Base-by-base conservation (phyloP, 2,113 vertebrate species). In the Albula glossodonta region DNA sequence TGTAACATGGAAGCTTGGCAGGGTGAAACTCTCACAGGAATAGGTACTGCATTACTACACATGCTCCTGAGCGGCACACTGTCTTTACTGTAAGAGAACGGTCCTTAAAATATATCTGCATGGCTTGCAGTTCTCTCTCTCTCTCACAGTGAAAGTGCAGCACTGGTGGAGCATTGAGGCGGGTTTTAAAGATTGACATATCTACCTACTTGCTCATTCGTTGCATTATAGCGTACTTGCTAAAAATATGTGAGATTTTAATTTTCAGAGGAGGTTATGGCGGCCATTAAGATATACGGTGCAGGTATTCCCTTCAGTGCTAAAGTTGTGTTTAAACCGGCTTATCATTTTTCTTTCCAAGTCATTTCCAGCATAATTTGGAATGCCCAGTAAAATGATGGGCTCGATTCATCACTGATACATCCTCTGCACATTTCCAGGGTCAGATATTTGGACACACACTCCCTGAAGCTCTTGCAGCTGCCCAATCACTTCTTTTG, bases 41-140 rank as follows among this genome's bases (percentile, higher is more conserved):
- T 74, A 31, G 70, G 70, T 74, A n/a, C 8, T 31, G 19, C 79
- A 41, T 48, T 74, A 80, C 87, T 86, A 88, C 84, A 85, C 87
- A 85, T 81, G 83, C 88, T 87, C 87, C 74, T 82, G 70, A 74
- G 70, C 70, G n/a, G 31, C 70, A 31, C 85, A 84, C 87, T 87
- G 83, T 89, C 87, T 86, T 82, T 85, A 81, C 74, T 22, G 51
- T 85, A 80, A 52, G 74, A 87, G 5, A 70, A 53, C 83, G 51
- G 57, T 49, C 81, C 78, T 89, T 86, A 91, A 90, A 85, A 90
- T 86, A 91, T 78, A 89, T 88, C 83, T 87, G 86, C 88, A 78
- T 66, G 77, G 82, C 78, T 82, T 87, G 88, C 88, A 88, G 56
- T 84, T 88, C 78, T 87, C 60, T 51, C 31, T 41, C 31, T 41